These are phyloP conservation scores for Jacana jacana DNA, from an alignment of 2,113 vertebrate species.

Conservation along the genomic window DNA sequence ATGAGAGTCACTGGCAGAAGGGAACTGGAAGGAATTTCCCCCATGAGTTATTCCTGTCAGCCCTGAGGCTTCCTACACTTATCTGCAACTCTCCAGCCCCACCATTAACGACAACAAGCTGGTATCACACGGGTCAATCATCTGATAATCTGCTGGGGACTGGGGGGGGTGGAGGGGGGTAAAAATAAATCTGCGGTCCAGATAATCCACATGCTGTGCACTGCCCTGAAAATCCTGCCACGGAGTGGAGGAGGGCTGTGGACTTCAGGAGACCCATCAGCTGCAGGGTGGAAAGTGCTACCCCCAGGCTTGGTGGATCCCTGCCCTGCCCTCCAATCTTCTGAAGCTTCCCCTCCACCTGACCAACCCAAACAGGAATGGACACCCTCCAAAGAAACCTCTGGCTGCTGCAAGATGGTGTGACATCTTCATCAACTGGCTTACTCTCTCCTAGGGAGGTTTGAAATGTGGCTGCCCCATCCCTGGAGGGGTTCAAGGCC, in stretches of 20 bases:
- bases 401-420: background rate
- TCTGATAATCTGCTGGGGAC: background rate
- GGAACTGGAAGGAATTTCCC: background rate
- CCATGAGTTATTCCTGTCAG: background rate
- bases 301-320: fast-evolving
- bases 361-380: background rate
- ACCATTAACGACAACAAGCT: background rate
- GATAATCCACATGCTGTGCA: background rate
- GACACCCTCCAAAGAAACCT: background rate
- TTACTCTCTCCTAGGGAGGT: background rate
- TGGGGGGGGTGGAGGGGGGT: fast-evolving
- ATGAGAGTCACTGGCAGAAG: background rate
- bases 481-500: too few relatives aligned
- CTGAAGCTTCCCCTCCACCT: background rate
- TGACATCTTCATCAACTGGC: background rate
- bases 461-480: too few relatives aligned
- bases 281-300: background rate
- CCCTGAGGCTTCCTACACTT: background rate
- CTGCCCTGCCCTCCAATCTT: background rate
- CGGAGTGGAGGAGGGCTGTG: background rate
- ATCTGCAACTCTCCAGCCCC: background rate
- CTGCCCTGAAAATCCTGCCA: background rate
- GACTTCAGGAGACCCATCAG: background rate
- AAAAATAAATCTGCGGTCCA: conserved; percentile 7
- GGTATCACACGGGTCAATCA: background rate